Percentiles rank a stretch among this genome's conserved stretches.
phyloP scores from a whole-genome alignment of 2,888 invertebrate genomes.

The Ormyrus thymus region DNA sequence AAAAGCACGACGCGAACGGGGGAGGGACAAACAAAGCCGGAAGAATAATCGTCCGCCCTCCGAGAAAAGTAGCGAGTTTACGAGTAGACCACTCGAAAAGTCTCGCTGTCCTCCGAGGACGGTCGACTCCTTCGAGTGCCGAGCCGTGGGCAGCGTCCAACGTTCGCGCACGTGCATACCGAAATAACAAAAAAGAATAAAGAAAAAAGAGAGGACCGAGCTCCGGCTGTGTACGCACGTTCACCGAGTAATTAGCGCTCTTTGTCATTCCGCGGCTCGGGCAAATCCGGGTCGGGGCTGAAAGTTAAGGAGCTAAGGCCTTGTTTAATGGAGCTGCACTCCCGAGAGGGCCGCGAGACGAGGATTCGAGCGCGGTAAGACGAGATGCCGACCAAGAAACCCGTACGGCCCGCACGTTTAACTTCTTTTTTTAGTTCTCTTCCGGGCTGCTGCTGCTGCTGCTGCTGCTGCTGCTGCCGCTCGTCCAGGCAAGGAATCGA shows the following conservation, averaged over 20 bases:
- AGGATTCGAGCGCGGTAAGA: not conserved
- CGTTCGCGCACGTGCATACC: not conserved
- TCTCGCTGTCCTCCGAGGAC: too few species aligned
- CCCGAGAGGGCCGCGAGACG: not conserved
- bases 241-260: conserved; percentile 44
- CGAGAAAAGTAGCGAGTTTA: too few species aligned
- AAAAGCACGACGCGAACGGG: too few species aligned
- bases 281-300: conserved; percentile 49
- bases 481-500: too few species aligned
- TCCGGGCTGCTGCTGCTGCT: not conserved
- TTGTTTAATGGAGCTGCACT: conserved; percentile 46
- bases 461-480: too few species aligned
- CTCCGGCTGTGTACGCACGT: conserved; percentile 22
- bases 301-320: conserved; percentile 47
- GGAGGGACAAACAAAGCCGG: too few species aligned
- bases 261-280: conserved; percentile 21
- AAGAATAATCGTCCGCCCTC: too few species aligned
- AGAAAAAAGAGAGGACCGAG: not conserved
- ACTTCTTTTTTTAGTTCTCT: not conserved
- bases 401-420: not conserved
- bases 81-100: too few species aligned
- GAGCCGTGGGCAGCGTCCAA: not conserved
- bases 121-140: too few species aligned
- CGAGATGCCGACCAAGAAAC: not conserved
- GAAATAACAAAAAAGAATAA: not conserved